Evolutionary conservation across 2,113 vertebrate species (phyloP), one percentile per base, ranked within the genome.

Genomic region (Spea bombifrons): DNA sequence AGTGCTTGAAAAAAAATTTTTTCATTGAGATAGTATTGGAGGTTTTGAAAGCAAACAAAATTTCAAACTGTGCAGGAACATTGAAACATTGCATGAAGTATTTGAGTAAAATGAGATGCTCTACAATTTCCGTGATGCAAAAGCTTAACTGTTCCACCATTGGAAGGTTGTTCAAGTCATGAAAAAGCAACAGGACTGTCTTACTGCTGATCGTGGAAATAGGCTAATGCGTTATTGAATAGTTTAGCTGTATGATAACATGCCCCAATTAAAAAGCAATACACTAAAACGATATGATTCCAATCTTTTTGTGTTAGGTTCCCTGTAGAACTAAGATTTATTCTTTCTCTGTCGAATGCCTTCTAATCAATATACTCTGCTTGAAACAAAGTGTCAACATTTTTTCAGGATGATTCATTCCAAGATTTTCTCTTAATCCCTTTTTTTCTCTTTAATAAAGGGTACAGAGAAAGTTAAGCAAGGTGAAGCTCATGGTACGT

Each of bases 291-390:
- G 44, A 80, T 50, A 61, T 50, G 52, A 74, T 59, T 47, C 46
- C 52, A 68, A 67, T 67, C 50, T 53, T 59, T 8, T 43, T 59
- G 50, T 71, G 8, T 57, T 73, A 65, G 59, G 48, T 15, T 66
- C 61, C 44, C 77, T 57, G 61, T 17, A 73, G 70, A 79, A 73
- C 65, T 55, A 73, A 17, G 15, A 71, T 79, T 17, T 67, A 15
- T 48, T 71, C 17, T 52, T 48, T 59, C 77, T 80, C 64, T 43
- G 43, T 55, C 49, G 52, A 73, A 67, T 73, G 16, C 52, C 50
- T 49, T 74, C 52, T 73, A 67, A 74, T 80, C 78, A 68, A 80
- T 80, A 80, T 61, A 57, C 61, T 16, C 71, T 73, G 50, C n/a
- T 59, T 73, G 71, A 80, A 15, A 55, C 59, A 66, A 47, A 53